phyloP scores from a whole-genome alignment of 2,888 invertebrate species.

The Mesorhabditis sp. region DNA sequence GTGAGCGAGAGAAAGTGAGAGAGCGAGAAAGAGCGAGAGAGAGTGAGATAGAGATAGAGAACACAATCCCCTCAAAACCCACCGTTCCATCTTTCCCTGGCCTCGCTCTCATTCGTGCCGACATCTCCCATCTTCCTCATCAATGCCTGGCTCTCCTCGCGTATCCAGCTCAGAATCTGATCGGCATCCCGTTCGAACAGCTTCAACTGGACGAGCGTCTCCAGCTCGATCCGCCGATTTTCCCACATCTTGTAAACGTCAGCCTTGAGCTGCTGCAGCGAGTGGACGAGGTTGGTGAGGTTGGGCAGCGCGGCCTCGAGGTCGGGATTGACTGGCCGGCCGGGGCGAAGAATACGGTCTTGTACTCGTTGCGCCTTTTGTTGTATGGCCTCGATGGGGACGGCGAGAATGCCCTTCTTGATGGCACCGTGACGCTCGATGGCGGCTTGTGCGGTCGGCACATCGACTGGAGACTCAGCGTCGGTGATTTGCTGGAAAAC shows the following conservation, averaged over 20 bases:
- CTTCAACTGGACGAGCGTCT: slow-evolving; percentile 90
- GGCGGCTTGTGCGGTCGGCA: slow-evolving; percentile 79
- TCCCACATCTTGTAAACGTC: slow-evolving; percentile 90
- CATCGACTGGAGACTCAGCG: slow-evolving; percentile 90
- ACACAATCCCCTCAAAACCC: slow-evolving; percentile 7
- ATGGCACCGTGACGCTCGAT: slow-evolving; percentile 89
- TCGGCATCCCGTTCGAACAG: slow-evolving; percentile 95
- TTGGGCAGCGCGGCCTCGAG: slow-evolving; percentile 62
- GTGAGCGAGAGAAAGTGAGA: too few relatives aligned
- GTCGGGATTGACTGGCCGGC: slow-evolving; percentile 65
- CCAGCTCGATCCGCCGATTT: slow-evolving; percentile 85
- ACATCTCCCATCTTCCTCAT: slow-evolving; percentile 28
- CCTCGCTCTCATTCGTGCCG: slow-evolving; percentile 27
- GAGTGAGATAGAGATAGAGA: too few relatives aligned
- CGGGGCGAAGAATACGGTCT: slow-evolving; percentile 12
- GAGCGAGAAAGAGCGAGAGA: too few relatives aligned
- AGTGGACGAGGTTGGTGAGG: slow-evolving; percentile 59
- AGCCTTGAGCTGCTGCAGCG: slow-evolving; percentile 59
- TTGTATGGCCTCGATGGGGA: slow-evolving; percentile 88
- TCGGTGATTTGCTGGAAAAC: slow-evolving; percentile 68
- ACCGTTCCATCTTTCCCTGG: slow-evolving; percentile 13
- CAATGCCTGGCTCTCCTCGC: slow-evolving; percentile 13
- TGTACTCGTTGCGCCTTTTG: slow-evolving; percentile 73
- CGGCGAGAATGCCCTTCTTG: slow-evolving; percentile 74
- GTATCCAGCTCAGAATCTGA: slow-evolving; percentile 27